Base-by-base conservation (phyloP, 2,113 vertebrate genomes). In the Willisornis vidua region DNA sequence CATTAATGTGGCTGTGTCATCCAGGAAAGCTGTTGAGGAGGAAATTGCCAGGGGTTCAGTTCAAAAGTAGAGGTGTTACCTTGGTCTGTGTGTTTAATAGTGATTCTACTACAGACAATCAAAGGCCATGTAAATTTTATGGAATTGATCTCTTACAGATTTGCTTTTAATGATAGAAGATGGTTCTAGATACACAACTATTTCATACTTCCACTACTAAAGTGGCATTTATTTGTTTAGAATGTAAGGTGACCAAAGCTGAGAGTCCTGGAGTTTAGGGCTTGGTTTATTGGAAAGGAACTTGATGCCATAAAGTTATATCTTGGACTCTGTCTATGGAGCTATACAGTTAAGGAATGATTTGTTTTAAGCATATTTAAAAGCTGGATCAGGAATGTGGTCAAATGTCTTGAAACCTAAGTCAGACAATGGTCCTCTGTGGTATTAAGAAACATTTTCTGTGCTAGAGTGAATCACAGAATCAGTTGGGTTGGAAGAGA, bases 211-310 rank as follows among this genome's bases (percentile, higher is more conserved):
- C 79, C 4, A 19, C 43, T 85, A n/a, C 18, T 37, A 33, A 57
- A 41, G 37, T 43, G 10, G 4, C 31, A 23, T 89, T 70, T 79
- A 13, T 51, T 84, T 81, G 2, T 6, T 94, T 19, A 52, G 67
- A 88, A 33, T 17, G 1, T 7, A 33, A 77, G 9, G 33, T 59
- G 31, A 39, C 8, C 8, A 33, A 87, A 89, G 43, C 7, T 39
- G 24, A 55, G 54, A 65, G 13, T 35, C 4, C 12, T 23, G 15
- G 9, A 1, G 0, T 68, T 66, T 43, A 12, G 3, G 35, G 35
- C 12, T 24, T 39, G 1, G n/a, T 57, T 61, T 29, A 12, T 15
- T 82, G 35, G 15, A 6, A 71, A 75, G 12, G 6, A 55, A 29
- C 8, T 26, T 33, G 4, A 28, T 57, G 7, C 12, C n/a, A 3